Evolutionary conservation across 2,888 invertebrate species (phyloP).

Genomic region (Thereva nobilitata): DNA sequence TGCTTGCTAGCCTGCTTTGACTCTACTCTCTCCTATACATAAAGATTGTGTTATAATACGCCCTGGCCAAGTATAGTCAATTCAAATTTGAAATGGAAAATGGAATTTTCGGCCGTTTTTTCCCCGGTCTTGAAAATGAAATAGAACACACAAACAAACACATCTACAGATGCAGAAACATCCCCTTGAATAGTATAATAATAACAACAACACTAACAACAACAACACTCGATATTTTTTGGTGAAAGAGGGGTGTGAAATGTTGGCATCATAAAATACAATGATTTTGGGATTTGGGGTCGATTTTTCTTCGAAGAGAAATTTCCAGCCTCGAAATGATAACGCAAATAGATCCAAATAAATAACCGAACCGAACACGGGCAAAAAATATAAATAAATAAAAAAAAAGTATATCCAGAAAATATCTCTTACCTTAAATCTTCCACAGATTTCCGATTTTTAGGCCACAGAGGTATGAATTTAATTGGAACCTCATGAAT

Average conservation of each 20-base stretch:
- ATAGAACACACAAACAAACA: conserved; percentile 11
- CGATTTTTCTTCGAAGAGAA: conserved; percentile 29
- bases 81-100: conserved; percentile 20
- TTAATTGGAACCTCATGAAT: conserved; percentile 33
- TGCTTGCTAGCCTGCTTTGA: no score
- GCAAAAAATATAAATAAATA: neutral
- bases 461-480: neutral
- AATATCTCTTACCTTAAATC: no score
- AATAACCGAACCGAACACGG: neutral
- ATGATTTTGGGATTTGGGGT: conserved; percentile 34
- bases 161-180: no score
- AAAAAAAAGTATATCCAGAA: neutral
- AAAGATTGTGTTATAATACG: conserved; percentile 8
- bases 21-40: no score
- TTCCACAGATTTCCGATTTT: no score
- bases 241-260: conserved; percentile 28
- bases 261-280: conserved; percentile 28
- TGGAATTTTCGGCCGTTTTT: conserved; percentile 23
- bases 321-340: conserved; percentile 13
- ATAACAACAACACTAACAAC: no score
- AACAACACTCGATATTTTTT: no score
- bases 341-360: conserved; percentile 5
- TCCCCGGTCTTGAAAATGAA: conserved; percentile 25
- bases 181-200: no score
- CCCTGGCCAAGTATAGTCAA: conserved; percentile 32